phyloP scores from a whole-genome alignment of 1,140 invertebrate species.

The Kradibia gibbosae region DNA sequence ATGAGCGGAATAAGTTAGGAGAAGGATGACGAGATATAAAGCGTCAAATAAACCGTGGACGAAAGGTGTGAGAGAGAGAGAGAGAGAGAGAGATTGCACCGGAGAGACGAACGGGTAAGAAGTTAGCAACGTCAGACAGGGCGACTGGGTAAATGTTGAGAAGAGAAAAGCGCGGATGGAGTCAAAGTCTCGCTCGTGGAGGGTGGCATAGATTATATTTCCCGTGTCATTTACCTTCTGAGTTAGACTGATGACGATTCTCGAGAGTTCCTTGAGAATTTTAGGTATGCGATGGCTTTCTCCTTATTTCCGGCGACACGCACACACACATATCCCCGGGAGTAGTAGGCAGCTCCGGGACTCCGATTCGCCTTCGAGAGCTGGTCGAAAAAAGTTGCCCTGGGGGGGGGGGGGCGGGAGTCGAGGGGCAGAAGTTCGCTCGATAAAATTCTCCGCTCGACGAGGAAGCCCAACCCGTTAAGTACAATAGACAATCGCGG shows the following conservation, averaged over 20 bases:
- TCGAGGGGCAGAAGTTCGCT: not conserved
- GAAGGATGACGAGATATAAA: not conserved
- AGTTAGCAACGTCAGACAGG: slow-evolving; percentile 51
- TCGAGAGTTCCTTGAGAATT: slow-evolving; percentile 48
- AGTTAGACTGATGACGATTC: slow-evolving; percentile 58
- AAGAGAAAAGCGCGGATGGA: slow-evolving; percentile 12
- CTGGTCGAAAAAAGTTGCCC: not conserved
- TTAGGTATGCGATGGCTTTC: slow-evolving; percentile 30
- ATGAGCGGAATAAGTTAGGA: no score
- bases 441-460: not conserved
- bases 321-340: not conserved
- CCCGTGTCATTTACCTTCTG: slow-evolving; percentile 61
- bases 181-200: slow-evolving; percentile 29
- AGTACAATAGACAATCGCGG: not conserved
- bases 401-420: not conserved
- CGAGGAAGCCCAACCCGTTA: not conserved
- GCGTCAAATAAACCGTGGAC: slow-evolving; percentile 40
- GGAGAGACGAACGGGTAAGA: slow-evolving; percentile 51
- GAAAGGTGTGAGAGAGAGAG: slow-evolving; percentile 12
- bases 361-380: slow-evolving; percentile 15
- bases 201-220: slow-evolving; percentile 61
- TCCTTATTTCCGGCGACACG: slow-evolving; percentile 1
- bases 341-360: not conserved
- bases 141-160: slow-evolving; percentile 20
- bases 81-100: slow-evolving; percentile 9